Base-by-base conservation (phyloP, 2,888 invertebrate genomes). In the Oxycera nigricornis region DNA sequence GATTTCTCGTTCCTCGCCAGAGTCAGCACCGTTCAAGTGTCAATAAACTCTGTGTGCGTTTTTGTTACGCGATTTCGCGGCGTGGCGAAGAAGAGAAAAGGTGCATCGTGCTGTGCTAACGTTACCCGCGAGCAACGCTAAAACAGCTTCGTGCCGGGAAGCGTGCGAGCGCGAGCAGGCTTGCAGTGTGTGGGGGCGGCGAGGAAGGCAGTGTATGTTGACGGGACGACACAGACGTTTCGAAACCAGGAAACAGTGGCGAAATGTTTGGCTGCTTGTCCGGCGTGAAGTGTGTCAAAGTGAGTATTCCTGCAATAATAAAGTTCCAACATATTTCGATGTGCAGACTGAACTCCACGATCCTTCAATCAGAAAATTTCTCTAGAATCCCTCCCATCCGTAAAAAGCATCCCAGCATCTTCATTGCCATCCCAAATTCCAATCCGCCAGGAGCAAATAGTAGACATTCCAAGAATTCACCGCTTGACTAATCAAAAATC, bases 41-140 rank as follows among this genome's bases (percentile, higher is more conserved):
- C 72, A 72, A 72, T 72, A 72, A 72, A 72, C 72, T 72, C 41
- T 72, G 50, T 50, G 59, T 26, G 52, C 20, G 50, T 68, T 68
- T 68, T 50, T 68, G 11, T 11, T 30, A 50, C 52, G 52, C 31
- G 50, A 20, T 50, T 26, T 39, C 7, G 35, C 39, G 17, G 62
- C 17, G 59, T 30, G 59, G 55, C 9, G 24, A 55, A 3, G 24
- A 20, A 22, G 24, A 55, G 55, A 55, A 55, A 59, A 59, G 59
- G 59, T 28, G 59, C 6, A n/a, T 59, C 28, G 59, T 6, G 59
- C 14, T n/a, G 4, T 50, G 14, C 14, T 9, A 7, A 39, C 39
- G 39, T 9, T 39, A 9, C 9, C 39, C 9, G 39, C 14, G 39
- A n/a, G n/a, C n/a, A n/a, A n/a, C n/a, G n/a, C n/a, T n/a, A n/a